Percentiles rank a stretch among this genome's conserved stretches.
phyloP scores from a whole-genome alignment of 2,113 vertebrate species.

The Lepisosteus oculatus region DNA sequence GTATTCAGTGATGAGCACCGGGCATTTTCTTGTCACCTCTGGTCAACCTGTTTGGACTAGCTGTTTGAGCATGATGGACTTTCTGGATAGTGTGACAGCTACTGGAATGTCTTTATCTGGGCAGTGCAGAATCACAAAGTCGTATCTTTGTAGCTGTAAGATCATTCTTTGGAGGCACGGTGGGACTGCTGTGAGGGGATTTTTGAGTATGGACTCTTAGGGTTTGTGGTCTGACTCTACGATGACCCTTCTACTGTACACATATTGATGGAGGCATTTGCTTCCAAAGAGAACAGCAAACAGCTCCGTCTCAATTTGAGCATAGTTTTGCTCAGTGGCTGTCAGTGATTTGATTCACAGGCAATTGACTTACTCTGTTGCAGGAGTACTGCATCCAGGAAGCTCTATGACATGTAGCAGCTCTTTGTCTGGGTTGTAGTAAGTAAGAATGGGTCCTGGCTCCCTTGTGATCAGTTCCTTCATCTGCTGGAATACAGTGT shows the following conservation, averaged over 20 bases:
- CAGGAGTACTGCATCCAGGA: no score
- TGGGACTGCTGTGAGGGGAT: not conserved
- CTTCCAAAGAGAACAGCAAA: not conserved
- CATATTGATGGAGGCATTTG: not conserved
- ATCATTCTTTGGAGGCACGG: slow-evolving; percentile 7
- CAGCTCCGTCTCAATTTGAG: slow-evolving; percentile 33
- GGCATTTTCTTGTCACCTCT: not conserved
- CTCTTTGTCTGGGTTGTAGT: slow-evolving; percentile 13
- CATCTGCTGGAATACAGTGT: not conserved
- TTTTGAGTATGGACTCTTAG: slow-evolving; percentile 8
- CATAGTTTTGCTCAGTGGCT: slow-evolving; percentile 29
- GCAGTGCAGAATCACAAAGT: not conserved
- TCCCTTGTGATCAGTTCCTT: slow-evolving; percentile 12
- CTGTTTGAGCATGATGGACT: slow-evolving; percentile 4
- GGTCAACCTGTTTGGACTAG: not conserved
- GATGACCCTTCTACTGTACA: slow-evolving; percentile 1
- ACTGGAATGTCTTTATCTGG: slow-evolving; percentile 21
- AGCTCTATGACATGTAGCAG: slow-evolving; percentile 9
- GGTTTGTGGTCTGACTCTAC: slow-evolving; percentile 6
- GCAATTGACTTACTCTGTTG: no score
- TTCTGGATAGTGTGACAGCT: slow-evolving; percentile 14
- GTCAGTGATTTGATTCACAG: slow-evolving; percentile 31
- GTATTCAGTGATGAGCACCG: not conserved
- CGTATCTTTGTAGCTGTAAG: slow-evolving; percentile 18
- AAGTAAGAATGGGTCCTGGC: slow-evolving; percentile 1